A percentile compares a stretch with the other conserved stretches of the same genome.
phyloP scores from a whole-genome alignment of 1,140 invertebrate species.

The Stratiolaelaps scimitus region DNA sequence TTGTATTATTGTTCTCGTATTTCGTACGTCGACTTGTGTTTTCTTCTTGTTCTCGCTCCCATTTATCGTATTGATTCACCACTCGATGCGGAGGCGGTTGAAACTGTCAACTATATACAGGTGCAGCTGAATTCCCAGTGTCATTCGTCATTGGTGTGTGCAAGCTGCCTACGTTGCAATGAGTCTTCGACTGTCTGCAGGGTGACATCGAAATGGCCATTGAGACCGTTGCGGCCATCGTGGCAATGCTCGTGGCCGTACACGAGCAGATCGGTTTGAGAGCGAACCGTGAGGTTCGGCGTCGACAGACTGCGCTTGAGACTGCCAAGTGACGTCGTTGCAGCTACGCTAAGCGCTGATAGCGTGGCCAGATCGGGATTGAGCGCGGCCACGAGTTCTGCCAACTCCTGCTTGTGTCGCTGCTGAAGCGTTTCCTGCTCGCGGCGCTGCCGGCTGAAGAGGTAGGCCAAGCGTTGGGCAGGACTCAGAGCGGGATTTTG shows the following conservation, averaged over 20 bases:
- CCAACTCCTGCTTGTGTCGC: slow-evolving; percentile 24
- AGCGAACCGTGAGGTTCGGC: slow-evolving; percentile 19
- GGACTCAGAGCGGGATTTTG: slow-evolving; percentile 25
- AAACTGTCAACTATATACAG: slow-evolving; percentile 2
- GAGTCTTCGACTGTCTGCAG: slow-evolving; percentile 19
- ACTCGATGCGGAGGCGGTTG: background rate
- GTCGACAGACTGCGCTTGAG: slow-evolving; percentile 15
- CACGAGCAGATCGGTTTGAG: slow-evolving; percentile 23
- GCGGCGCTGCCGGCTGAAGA: slow-evolving; percentile 10
- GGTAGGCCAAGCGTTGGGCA: slow-evolving; percentile 17
- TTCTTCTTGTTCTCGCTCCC: no score
- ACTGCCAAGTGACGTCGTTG: background rate
- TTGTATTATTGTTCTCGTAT: no score
- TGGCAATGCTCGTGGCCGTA: slow-evolving; percentile 5
- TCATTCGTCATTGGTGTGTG: slow-evolving; percentile 15
- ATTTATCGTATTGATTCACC: no score
- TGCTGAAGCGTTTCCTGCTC: slow-evolving; percentile 18
- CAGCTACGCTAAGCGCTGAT: slow-evolving; percentile 10
- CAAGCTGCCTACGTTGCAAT: slow-evolving; percentile 1
- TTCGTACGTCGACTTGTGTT: no score
- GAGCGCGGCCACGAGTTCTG: slow-evolving; percentile 8
- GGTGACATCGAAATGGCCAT: slow-evolving; percentile 9
- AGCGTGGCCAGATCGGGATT: slow-evolving; percentile 12
- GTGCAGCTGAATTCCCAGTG: slow-evolving; percentile 16
- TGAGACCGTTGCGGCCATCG: background rate